Conservation (phyloP, 2,113 vertebrate genomes). For the Thomomys bottae region DNA sequence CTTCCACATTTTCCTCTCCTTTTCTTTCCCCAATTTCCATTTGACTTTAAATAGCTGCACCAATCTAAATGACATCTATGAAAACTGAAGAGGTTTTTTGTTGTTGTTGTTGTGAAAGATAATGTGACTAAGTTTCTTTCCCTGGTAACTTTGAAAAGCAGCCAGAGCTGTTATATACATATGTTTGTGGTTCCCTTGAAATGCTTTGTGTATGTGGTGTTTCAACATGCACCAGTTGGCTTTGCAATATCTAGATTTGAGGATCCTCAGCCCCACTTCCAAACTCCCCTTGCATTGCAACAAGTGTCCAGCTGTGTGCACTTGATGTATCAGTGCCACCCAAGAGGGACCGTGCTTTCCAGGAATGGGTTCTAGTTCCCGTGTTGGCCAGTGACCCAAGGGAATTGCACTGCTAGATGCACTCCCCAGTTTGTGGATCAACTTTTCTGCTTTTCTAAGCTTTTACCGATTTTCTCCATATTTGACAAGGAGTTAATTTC, state of each 20-base stretch:
- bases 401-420: conserved; percentile 53
- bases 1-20: conserved; percentile 24
- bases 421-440: conserved; percentile 43
- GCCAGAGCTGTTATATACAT: conserved; percentile 70
- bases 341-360: conserved; percentile 44
- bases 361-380: conserved; percentile 61
- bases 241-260: conserved; percentile 63
- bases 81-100: conserved; percentile 50
- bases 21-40: not conserved
- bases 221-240: conserved; percentile 49
- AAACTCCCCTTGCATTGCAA: not conserved
- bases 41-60: conserved; percentile 66
- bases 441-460: conserved; percentile 49
- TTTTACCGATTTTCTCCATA: not conserved
- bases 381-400: conserved; percentile 51
- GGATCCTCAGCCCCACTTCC: conserved; percentile 54
- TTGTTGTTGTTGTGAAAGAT: not conserved
- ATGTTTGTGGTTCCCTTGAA: conserved; percentile 52
- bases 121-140: conserved; percentile 71
- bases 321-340: conserved; percentile 16
- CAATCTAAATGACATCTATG: conserved; percentile 65
- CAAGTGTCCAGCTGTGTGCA: conserved; percentile 28
- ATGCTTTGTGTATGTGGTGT: conserved; percentile 67
- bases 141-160: conserved; percentile 72
- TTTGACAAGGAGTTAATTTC: conserved; percentile 31